Evolutionary conservation across 1,140 invertebrate species (phyloP), one percentile per base, ranked within the genome.

Genomic region (Dufourea novaeangliae): DNA sequence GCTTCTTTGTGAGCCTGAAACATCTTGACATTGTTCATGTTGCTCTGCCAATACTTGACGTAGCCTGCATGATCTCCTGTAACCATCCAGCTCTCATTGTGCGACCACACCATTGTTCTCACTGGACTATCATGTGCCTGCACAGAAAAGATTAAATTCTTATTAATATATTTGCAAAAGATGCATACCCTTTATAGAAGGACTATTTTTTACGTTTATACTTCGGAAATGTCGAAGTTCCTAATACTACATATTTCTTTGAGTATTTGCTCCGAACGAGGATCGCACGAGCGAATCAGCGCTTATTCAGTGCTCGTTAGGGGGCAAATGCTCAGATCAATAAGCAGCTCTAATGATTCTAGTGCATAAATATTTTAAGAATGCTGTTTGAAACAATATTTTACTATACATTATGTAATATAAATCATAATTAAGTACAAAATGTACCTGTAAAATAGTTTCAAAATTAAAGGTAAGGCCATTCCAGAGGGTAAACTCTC

Each of bases 21-120:
- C 98, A 99, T 99, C 95, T 99, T 99, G 25, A 99, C 99, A 94
- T 99, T 99, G 94, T 99, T 99, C 99, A 99, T 99, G 93, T 99
- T 99, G 83, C 98, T 98, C 94, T 99, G 99, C 99, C 99, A 99
- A 93, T 99, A 99, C 90, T 99, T 99, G 56, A 99, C 98, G 91
- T 98, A 99, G 41, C 99, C 99, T 59, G 96, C 96, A 91, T 99
- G 98, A 93, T 99, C 99, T 14, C 97, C 99, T 0, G 99, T 99
- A 54, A 99, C 97, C 98, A 99, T 99, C 99, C 99, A 99, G 83
- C 97, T 96, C 93, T 99, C 98, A 90, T 98, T 99, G 91, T 99
- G 97, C 46, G 98, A 99, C 99, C 99, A 99, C 17, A 98, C 97
- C 98, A 99, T 99, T 25, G 98, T 98, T 71, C 99, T 94, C 10